A percentile compares a stretch with the other conserved stretches of the same genome.
These are phyloP conservation scores for Phyto melanocephala DNA, from an alignment of 2,888 invertebrate species.

Conservation along the genomic window DNA sequence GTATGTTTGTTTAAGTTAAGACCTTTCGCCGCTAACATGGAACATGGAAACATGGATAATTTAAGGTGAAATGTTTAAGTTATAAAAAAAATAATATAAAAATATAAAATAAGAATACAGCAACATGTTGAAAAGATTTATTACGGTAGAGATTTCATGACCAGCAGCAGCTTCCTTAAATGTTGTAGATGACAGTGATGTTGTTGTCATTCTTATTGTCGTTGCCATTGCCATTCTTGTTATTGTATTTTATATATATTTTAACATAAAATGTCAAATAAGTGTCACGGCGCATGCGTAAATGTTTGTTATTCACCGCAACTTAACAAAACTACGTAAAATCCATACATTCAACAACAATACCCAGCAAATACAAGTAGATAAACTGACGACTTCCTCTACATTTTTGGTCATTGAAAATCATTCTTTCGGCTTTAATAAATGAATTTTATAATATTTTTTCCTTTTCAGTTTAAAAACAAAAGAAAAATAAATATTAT, in stretches of 20 bases:
- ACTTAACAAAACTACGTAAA: background rate
- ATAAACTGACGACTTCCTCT: constrained; percentile 18
- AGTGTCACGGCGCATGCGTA: constrained; percentile 65
- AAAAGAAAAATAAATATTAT: background rate
- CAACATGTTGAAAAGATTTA: constrained; percentile 56
- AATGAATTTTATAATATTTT: constrained; percentile 56
- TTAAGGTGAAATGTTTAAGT: constrained; percentile 51
- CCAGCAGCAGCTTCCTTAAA: constrained; percentile 51
- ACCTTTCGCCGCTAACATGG: constrained; percentile 16
- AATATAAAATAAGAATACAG: background rate
- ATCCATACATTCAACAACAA: background rate
- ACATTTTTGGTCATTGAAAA: constrained; percentile 47
- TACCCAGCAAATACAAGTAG: background rate
- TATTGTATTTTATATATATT: constrained; percentile 15
- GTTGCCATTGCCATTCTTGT: constrained; percentile 2
- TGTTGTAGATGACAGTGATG: constrained; percentile 33
- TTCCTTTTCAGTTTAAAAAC: constrained; percentile 33
- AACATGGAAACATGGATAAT: constrained; percentile 16
- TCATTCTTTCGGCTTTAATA: constrained; percentile 49
- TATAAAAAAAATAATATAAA: background rate
- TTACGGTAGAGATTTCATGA: constrained; percentile 53
- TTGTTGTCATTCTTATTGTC: constrained; percentile 3
- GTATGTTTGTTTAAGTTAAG: constrained; percentile 16
- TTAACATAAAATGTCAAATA: constrained; percentile 65
- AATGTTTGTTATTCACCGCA: constrained; percentile 64